A percentile compares a stretch with the other conserved stretches of the same genome.
phyloP scores from a whole-genome alignment of 1,140 invertebrate species.

The Thrips palmi region DNA sequence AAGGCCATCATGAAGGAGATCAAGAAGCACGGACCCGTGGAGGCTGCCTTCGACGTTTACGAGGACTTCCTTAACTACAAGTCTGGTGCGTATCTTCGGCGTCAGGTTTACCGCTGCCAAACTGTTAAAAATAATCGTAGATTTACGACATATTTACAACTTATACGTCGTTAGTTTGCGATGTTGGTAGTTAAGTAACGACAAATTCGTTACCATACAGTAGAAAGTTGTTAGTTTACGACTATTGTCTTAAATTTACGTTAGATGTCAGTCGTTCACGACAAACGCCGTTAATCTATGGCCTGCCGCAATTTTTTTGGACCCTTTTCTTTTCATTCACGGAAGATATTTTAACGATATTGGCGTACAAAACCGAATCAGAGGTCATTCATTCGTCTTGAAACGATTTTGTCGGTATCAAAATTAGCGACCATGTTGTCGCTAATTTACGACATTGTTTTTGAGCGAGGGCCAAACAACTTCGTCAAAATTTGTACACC shows the following conservation, averaged over 20 bases:
- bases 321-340: neutral
- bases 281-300: neutral
- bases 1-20: conserved; percentile 36
- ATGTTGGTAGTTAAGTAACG: conserved; percentile 1
- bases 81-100: conserved; percentile 18
- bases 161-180: no score
- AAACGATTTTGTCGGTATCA: no score
- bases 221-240: neutral
- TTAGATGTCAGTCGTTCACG: neutral
- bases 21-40: conserved; percentile 13
- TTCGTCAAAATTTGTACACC: no score
- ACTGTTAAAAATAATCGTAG: no score
- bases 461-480: no score
- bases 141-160: no score
- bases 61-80: conserved; percentile 16
- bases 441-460: no score
- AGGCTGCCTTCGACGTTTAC: conserved; percentile 14
- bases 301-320: neutral
- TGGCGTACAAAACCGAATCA: no score
- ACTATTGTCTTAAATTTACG: conserved; percentile 2
- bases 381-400: no score
- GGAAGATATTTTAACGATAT: conserved; percentile 1
- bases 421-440: no score
- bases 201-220: neutral
- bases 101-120: no score